phyloP scores from a whole-genome alignment of 2,113 vertebrate genomes.

The Vulpes vulpes region DNA sequence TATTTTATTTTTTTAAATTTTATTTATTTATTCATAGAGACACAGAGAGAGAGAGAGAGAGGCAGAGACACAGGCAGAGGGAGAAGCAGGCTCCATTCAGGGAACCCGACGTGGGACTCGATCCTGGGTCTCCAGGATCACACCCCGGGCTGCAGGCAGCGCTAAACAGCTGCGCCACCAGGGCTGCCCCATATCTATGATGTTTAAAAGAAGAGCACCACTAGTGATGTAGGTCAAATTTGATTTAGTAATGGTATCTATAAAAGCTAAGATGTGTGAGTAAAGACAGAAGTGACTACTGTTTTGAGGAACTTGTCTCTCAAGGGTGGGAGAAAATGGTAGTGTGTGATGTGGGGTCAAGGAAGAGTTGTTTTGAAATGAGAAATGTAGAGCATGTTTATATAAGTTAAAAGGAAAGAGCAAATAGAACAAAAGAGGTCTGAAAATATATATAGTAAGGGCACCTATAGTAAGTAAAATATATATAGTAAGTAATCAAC shows the following conservation, averaged over 20 bases:
- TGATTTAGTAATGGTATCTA: background rate
- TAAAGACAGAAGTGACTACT: background rate
- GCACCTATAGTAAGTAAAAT: background rate
- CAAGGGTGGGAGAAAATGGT: background rate
- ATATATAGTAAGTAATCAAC: background rate
- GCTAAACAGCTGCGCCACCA: too few species aligned
- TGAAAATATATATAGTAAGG: background rate
- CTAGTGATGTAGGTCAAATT: background rate
- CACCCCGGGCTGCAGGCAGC: too few species aligned
- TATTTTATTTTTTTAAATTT: too few species aligned
- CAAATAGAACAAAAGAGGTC: background rate
- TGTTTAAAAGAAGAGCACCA: background rate
- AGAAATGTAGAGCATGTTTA: background rate
- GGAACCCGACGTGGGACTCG: too few species aligned
- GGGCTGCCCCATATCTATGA: background rate
- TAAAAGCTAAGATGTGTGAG: background rate
- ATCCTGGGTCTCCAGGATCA: too few species aligned
- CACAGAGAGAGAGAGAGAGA: too few species aligned
- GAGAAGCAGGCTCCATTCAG: too few species aligned
- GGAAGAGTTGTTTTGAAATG: background rate
- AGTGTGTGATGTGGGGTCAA: background rate
- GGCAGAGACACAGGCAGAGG: too few species aligned
- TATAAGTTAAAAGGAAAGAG: background rate
- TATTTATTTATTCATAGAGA: too few species aligned
- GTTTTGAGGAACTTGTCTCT: background rate